phyloP scores from a whole-genome alignment of 2,888 invertebrate species.

The Abscondita cerata region DNA sequence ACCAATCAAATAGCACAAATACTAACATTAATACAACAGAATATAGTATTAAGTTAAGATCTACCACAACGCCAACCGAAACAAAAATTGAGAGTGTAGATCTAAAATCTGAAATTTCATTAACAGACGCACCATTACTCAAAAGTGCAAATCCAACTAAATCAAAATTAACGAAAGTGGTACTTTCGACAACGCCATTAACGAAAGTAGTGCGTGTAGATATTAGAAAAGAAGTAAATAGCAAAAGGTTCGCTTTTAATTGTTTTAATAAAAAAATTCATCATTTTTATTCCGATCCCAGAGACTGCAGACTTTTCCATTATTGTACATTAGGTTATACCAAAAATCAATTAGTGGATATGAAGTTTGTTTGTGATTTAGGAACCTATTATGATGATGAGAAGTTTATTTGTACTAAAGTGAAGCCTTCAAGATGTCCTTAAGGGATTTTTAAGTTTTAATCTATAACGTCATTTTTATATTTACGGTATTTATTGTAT shows the following conservation, averaged over 20 bases:
- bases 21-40: neutral
- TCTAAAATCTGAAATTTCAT: constrained; percentile 42
- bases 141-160: constrained; percentile 56
- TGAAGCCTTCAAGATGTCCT: constrained; percentile 55
- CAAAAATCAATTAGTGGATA: constrained; percentile 63
- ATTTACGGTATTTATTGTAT: constrained; percentile 26
- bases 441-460: constrained; percentile 34
- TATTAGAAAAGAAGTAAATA: constrained; percentile 43
- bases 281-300: constrained; percentile 64
- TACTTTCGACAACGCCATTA: constrained; percentile 52
- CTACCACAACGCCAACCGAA: neutral
- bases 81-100: neutral
- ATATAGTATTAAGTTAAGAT: neutral
- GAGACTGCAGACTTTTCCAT: constrained; percentile 67
- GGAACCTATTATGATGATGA: constrained; percentile 64
- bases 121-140: constrained; percentile 52
- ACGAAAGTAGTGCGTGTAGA: constrained; percentile 51
- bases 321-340: constrained; percentile 68
- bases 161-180: constrained; percentile 45
- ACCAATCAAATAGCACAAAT: no score
- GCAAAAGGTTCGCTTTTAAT: constrained; percentile 58
- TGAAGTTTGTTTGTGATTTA: constrained; percentile 67
- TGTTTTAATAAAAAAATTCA: constrained; percentile 64
- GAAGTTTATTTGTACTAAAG: constrained; percentile 61
- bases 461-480: neutral